These are phyloP conservation scores for Pollicipes pollicipes DNA, from an alignment of 1,140 invertebrate genomes.

Conservation along the genomic window DNA sequence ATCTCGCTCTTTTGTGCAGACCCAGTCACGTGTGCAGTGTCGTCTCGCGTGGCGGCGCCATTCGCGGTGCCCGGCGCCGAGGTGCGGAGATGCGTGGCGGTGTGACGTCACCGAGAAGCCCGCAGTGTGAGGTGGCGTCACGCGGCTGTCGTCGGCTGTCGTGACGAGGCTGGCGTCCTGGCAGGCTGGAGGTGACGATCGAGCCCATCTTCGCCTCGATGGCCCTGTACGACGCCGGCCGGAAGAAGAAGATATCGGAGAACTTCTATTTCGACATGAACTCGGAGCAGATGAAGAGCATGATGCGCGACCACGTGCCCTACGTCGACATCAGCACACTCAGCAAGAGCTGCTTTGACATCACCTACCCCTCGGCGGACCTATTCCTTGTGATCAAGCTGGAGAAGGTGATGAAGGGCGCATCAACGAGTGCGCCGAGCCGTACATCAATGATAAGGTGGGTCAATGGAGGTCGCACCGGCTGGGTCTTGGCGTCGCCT, in stretches of 20 bases:
- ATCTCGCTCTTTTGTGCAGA: slow-evolving; percentile 8
- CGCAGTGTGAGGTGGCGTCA: background rate
- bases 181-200: slow-evolving; percentile 67
- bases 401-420: slow-evolving; percentile 84
- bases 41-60: slow-evolving; percentile 9
- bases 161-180: slow-evolving; percentile 8
- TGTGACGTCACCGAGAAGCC: background rate
- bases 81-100: slow-evolving; percentile 11
- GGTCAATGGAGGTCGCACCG: slow-evolving; percentile 53
- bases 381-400: slow-evolving; percentile 74
- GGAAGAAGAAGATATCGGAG: slow-evolving; percentile 81
- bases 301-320: slow-evolving; percentile 64
- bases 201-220: slow-evolving; percentile 85
- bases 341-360: slow-evolving; percentile 68
- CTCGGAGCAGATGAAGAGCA: slow-evolving; percentile 58
- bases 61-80: slow-evolving; percentile 14
- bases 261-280: slow-evolving; percentile 96
- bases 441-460: slow-evolving; percentile 79
- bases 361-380: slow-evolving; percentile 64
- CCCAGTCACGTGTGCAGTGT: slow-evolving; percentile 9
- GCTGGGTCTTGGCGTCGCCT: too few species aligned
- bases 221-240: slow-evolving; percentile 81
- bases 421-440: slow-evolving; percentile 73
- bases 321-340: slow-evolving; percentile 36
- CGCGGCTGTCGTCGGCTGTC: background rate